These are phyloP conservation scores for Bombus ignitus DNA, from an alignment of 1,140 invertebrate species.

Conservation along the genomic window DNA sequence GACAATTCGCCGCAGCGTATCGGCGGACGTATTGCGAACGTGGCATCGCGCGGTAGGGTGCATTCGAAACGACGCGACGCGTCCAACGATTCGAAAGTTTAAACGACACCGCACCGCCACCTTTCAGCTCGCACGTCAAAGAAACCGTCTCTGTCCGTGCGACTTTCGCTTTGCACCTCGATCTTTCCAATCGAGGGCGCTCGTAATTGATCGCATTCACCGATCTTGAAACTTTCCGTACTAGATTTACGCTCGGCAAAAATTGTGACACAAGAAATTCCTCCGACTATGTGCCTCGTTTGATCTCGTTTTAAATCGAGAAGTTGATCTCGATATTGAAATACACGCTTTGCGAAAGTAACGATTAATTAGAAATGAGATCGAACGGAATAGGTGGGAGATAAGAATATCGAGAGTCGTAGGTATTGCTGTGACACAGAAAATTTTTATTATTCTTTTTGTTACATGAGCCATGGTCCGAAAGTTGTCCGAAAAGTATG, in stretches of 20 bases:
- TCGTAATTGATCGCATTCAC: background rate
- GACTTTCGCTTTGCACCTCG: background rate
- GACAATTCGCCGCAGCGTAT: conserved; percentile 37
- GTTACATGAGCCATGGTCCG: conserved; percentile 80
- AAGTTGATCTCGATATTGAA: background rate
- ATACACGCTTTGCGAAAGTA: background rate
- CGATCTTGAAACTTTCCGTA: background rate
- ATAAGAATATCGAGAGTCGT: background rate
- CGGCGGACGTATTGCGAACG: conserved; percentile 21
- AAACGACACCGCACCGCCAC: background rate
- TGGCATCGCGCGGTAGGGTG: conserved; percentile 32
- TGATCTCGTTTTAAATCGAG: background rate
- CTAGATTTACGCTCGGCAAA: background rate
- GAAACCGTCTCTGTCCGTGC: background rate
- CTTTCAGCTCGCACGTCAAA: background rate
- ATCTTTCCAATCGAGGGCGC: background rate
- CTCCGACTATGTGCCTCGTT: background rate
- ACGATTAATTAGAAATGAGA: background rate
- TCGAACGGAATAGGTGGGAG: background rate
- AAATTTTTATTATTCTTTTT: conserved; percentile 81
- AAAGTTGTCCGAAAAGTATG: conserved; percentile 81
- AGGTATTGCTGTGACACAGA: conserved; percentile 80
- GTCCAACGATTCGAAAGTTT: conserved; percentile 46
- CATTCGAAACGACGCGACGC: conserved; percentile 40
- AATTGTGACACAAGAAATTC: background rate